Conservation (phyloP, 1,140 invertebrate genomes). For the Rhagoletis pomonella region DNA sequence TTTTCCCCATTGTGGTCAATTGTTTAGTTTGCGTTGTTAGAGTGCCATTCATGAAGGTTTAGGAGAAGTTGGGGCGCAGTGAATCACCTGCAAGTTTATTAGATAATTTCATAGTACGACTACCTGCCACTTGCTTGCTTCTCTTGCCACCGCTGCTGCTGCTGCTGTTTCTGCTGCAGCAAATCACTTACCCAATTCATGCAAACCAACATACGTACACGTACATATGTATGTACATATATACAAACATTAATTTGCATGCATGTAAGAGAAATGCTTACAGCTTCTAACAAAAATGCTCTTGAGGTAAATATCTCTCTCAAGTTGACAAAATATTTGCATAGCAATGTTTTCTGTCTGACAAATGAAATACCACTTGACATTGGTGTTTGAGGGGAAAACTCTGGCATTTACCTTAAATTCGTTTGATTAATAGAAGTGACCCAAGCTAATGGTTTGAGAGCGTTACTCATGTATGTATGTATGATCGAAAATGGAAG, state of each 20-base stretch:
- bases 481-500: too few relatives aligned
- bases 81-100: slow-evolving; percentile 18
- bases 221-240: neutral
- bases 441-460: neutral
- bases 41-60: neutral
- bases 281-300: neutral
- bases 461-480: neutral
- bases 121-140: neutral
- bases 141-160: neutral
- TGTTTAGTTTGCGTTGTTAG: slow-evolving; percentile 6
- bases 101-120: slow-evolving; percentile 2
- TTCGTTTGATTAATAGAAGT: slow-evolving; percentile 6
- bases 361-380: slow-evolving; percentile 42
- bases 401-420: neutral
- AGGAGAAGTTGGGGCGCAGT: neutral
- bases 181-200: neutral
- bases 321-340: neutral
- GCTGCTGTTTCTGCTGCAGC: neutral
- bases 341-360: slow-evolving; percentile 9
- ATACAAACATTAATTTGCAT: neutral
- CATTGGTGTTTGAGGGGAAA: neutral
- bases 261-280: neutral
- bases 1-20: slow-evolving; percentile 30
- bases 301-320: neutral
- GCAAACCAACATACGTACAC: neutral